phyloP scores from a whole-genome alignment of 1,140 invertebrate genomes.

The Pogonomyrmex barbatus region DNA sequence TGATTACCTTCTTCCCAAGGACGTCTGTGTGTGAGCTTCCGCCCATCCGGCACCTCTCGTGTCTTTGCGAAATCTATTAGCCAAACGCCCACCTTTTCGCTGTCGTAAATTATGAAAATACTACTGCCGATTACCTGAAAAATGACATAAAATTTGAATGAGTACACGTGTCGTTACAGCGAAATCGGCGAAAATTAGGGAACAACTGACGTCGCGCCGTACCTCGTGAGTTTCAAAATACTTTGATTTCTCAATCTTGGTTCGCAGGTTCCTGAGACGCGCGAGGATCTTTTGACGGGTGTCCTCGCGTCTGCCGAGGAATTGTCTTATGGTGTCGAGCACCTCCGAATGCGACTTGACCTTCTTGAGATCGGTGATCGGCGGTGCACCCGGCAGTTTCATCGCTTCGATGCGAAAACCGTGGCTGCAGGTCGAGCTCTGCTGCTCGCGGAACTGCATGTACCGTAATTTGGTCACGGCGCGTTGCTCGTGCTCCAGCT shows the following conservation, averaged over 20 bases:
- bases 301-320: conserved; percentile 90
- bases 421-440: conserved; percentile 96
- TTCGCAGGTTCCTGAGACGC: conserved; percentile 92
- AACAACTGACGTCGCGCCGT: conserved; percentile 60
- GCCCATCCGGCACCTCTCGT: conserved; percentile 90
- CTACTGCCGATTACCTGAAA: conserved; percentile 94
- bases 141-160: conserved; percentile 7
- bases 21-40: conserved; percentile 91
- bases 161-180: not conserved
- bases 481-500: conserved; percentile 91
- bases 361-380: conserved; percentile 92
- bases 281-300: conserved; percentile 90
- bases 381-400: conserved; percentile 92
- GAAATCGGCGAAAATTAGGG: not conserved
- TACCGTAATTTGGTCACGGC: conserved; percentile 97
- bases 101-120: conserved; percentile 97
- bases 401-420: conserved; percentile 99
- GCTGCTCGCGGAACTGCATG: conserved; percentile 97
- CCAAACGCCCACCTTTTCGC: conserved; percentile 95
- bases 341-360: conserved; percentile 93
- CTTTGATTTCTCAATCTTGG: conserved; percentile 92
- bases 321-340: conserved; percentile 91
- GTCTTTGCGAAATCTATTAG: conserved; percentile 99
- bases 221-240: conserved; percentile 97
- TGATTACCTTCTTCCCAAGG: conserved; percentile 96